Evolutionary conservation across 2,113 vertebrate genomes (phyloP).

Genomic region (Oreotrochilus melanogaster): DNA sequence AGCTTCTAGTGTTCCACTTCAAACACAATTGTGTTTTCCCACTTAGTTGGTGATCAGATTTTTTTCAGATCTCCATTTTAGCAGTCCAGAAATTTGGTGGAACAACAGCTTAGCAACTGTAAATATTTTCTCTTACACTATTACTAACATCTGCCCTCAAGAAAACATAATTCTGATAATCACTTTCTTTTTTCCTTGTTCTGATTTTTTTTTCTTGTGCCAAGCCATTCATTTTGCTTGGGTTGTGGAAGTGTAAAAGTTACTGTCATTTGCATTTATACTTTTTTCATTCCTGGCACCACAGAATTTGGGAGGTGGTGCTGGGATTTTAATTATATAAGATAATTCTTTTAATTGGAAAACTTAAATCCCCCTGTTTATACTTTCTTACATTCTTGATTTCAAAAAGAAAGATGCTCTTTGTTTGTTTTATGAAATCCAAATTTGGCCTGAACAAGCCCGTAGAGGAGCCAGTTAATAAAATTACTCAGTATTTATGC

Average conservation of each 20-base stretch:
- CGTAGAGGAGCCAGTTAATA: conserved; percentile 2
- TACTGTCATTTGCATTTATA: not conserved
- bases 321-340: conserved; percentile 15
- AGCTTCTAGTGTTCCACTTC: not conserved
- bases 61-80: not conserved
- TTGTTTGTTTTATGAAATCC: conserved; percentile 51
- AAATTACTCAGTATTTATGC: conserved; percentile 48
- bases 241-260: not conserved
- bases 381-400: conserved; percentile 7
- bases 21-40: not conserved
- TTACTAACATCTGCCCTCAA: not conserved
- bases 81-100: not conserved
- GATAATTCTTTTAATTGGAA: conserved; percentile 41
- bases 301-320: not conserved
- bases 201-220: not conserved
- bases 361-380: conserved; percentile 41
- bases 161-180: not conserved
- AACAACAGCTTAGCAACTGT: not conserved
- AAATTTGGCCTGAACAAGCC: conserved; percentile 50
- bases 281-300: not conserved
- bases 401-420: not conserved
- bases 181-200: not conserved
- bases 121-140: not conserved
- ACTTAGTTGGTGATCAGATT: not conserved
- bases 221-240: not conserved